Evolutionary conservation across 2,113 vertebrate species (phyloP).

Genomic region (Heloderma charlesbogerti): DNA sequence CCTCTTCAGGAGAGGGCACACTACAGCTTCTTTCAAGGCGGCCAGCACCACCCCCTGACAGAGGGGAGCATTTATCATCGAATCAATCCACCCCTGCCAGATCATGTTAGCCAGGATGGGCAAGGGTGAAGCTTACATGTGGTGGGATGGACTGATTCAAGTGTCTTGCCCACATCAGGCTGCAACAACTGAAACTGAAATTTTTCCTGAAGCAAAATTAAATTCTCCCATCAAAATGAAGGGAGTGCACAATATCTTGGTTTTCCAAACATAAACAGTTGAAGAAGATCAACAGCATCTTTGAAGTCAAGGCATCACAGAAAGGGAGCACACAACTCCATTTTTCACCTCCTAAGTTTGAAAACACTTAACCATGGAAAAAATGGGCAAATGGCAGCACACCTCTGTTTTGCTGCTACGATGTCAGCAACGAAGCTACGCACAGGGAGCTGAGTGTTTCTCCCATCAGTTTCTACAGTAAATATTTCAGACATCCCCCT

Average conservation of each 20-base stretch:
- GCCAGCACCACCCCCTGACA: too few species aligned
- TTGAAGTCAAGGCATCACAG: slow-evolving; percentile 20
- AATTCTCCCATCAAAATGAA: too few species aligned
- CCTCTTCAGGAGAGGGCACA: too few species aligned
- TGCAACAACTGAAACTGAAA: too few species aligned
- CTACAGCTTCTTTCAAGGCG: too few species aligned
- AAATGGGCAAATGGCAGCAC: not conserved
- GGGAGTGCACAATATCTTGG: not conserved
- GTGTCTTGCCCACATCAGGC: too few species aligned
- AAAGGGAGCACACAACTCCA: not conserved
- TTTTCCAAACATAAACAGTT: slow-evolving; percentile 52
- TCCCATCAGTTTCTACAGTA: slow-evolving; percentile 56
- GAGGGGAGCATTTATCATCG: too few species aligned
- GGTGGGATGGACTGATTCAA: too few species aligned
- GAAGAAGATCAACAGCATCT: slow-evolving; percentile 56
- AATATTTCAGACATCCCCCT: slow-evolving; percentile 66
- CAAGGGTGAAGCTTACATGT: too few species aligned
- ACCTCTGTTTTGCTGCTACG: not conserved
- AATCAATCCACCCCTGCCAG: too few species aligned
- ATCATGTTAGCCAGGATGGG: too few species aligned
- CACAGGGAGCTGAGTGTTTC: not conserved
- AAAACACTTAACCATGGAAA: not conserved
- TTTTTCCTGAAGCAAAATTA: too few species aligned
- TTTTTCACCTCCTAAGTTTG: not conserved
- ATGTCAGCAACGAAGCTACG: rapidly evolving